Evolutionary conservation across 92 coral and sea anemone genomes (phyloP), one percentile per base, ranked within the genome.

Genomic region (Umimayanthus chanpuru): DNA sequence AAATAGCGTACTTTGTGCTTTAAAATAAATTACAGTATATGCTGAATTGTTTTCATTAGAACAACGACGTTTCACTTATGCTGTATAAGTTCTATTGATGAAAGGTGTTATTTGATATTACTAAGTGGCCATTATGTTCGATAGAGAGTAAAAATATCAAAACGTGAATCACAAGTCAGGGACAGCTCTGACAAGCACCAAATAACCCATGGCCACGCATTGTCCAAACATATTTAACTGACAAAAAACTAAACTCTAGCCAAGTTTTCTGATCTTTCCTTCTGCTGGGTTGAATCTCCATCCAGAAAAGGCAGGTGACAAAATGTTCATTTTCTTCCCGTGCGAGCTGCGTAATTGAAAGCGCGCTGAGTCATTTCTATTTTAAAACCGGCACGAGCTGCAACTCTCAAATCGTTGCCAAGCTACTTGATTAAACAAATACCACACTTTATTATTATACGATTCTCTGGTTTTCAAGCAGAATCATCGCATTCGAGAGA

Each of bases 311-410:
- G 44, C 79, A 75, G 79, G 79, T 75, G 79, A 39, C 23, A 75
- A 75, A 75, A 75, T 73, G 28, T 28, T 28, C 15, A 26, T 80
- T 80, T 80, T 28, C 84, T 25, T 80, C 44, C 84, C 28, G 43
- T 28, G 43, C 30, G 12, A 6, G 38, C 55, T 55, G 30, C 85
- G 85, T 80, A 71, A 80, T 80, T 80, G 44, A 20, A 16, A 29
- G 29, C 0, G 6, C 72, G 32, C 44, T 64, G 39, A 30, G 68
- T 23, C 66, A 80, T 55, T 29, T 16, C 43, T 25, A 36, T 15
- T 61, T 55, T 80, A 18, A 30, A 55, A 39, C 3, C 29, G 41
- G 67, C 5, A 10, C 21, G 20, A 28, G 21, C 47, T 80, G 23
- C 11, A 56, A 61, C 20, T 64, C 32, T 58, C n/a, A 80, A 80